Evolutionary conservation across 2,797 vertebrate genomes (phyloP), one percentile per base, ranked within the genome.

Genomic region (Chelidonichthys spinosus): DNA sequence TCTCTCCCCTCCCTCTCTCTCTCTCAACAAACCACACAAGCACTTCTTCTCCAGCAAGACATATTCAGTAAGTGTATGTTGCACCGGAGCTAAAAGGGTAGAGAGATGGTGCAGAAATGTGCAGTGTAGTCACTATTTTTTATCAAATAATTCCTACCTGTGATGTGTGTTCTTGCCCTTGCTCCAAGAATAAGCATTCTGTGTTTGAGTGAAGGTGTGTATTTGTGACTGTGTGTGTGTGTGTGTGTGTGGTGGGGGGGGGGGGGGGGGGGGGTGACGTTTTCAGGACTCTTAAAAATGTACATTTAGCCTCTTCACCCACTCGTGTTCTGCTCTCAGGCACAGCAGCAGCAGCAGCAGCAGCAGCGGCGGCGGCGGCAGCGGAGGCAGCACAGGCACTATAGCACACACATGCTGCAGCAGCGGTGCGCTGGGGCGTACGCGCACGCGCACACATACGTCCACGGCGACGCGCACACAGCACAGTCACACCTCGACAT

Each of bases 321-420:
- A 59, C 59, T 85, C 75, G 42, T 81, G 81, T 81, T 90, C 73
- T 80, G 42, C 80, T 82, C 62, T 78, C 74, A 78, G 74, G 69
- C 60, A 63, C 66, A 77, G 25, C 77, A 58, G 70, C 75, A 81
- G 78, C 67, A 75, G 77, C 25, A 32, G 60, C 66, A 54, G 72
- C 63, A 52, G 75, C 61, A 70, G 61, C 25, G 60, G 11, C 66
- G 54, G 72, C 66, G 54, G 72, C 63, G 56, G 75, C 61, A 70
- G 61, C 25, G 60, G 11, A 71, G 74, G 5, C n/a, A 32, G 58
- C 69, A 59, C 70, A 69, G 55, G 74, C 61, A 73, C 52, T 42
- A 59, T 10, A 74, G 73, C 81, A 83, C 86, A 89, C 87, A 89
- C 87, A 82, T 76, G 90, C 89, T 89, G 92, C 93, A 90, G 93